Base-by-base conservation (phyloP, 2,113 vertebrate species). In the Pogona vitticeps region DNA sequence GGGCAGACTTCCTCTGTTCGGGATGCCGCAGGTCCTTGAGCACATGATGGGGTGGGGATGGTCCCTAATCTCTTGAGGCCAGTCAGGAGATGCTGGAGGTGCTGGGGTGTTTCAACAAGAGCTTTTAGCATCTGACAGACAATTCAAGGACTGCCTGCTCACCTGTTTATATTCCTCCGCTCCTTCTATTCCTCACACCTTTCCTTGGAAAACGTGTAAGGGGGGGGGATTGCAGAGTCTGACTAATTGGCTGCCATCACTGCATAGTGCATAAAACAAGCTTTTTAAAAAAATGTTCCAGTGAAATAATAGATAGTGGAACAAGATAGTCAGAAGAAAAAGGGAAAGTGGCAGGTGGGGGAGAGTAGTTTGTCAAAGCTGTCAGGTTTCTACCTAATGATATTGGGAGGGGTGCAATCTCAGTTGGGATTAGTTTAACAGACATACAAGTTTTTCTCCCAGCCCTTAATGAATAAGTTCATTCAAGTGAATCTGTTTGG, bases 331-430 rank as follows among this genome's bases (percentile, higher is more conserved):
- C 4, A 68, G 31, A 79, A 46, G 61, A 88, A 80, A 75, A 42
- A 28, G 31, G 70, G 31, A 65, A 28, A 31, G 78, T 12, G 56
- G 40, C 23, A 38, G 31, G 73, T 46, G 84, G 83, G 88, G 38
- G 18, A 68, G 80, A 68, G 65, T 20, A 91, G 86, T 36, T 86
- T 93, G 91, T 93, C 92, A 90, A 77, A 89, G 88, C 88, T 86
- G 90, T 92, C 94, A 82, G 46, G 86, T 85, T 93, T 77, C 3
- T 1, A 80, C 80, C 31, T 91, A 83, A n/a, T 31, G 42, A 88
- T 13, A 56, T 83, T 84, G 59, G 81, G 89, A 80, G 78, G 88
- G 90, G 83, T 61, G 84, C 65, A 85, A 71, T 90, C 86, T 91
- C 88, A 59, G 73, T 89, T 85, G 86, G 46, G 28, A 79, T 88